Percentiles rank a stretch among this genome's conserved stretches.
phyloP scores from a whole-genome alignment of 2,888 invertebrate species.

The Torymus aiolomorphi region DNA sequence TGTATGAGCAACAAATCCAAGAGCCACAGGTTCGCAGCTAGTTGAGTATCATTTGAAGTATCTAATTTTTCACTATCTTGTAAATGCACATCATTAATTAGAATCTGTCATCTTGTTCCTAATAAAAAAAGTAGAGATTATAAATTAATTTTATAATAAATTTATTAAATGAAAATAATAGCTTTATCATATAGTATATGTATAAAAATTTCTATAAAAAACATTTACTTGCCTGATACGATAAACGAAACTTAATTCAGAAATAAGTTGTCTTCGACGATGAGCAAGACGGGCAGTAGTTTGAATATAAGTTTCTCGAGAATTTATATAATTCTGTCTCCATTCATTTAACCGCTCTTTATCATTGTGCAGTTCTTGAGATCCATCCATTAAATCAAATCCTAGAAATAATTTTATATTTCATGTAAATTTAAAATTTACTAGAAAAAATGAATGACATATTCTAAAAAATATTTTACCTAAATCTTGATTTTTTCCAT shows the following conservation, averaged over 20 bases:
- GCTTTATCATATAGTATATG: no score
- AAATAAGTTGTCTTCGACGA: slow-evolving; percentile 83
- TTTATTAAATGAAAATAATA: no score
- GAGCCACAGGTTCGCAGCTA: slow-evolving; percentile 91
- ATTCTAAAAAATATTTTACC: slow-evolving; percentile 74
- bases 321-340: slow-evolving; percentile 79
- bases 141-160: slow-evolving; percentile 22
- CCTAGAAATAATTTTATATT: slow-evolving; percentile 74
- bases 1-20: slow-evolving; percentile 91
- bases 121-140: slow-evolving; percentile 22
- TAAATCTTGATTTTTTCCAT: slow-evolving; percentile 83
- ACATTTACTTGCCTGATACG: slow-evolving; percentile 77
- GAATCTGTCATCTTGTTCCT: slow-evolving; percentile 78
- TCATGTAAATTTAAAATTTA: no score
- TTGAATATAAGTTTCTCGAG: slow-evolving; percentile 82
- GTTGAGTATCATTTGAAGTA: slow-evolving; percentile 79
- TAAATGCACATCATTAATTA: slow-evolving; percentile 83
- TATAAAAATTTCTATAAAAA: background rate
- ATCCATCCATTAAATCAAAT: slow-evolving; percentile 82
- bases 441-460: no score
- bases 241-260: slow-evolving; percentile 85
- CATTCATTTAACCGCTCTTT: slow-evolving; percentile 81
- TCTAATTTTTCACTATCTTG: slow-evolving; percentile 81
- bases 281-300: slow-evolving; percentile 81
- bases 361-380: slow-evolving; percentile 82